Evolutionary conservation across 2,888 invertebrate species (phyloP).

Genomic region (Pharmacophagus antenor): DNA sequence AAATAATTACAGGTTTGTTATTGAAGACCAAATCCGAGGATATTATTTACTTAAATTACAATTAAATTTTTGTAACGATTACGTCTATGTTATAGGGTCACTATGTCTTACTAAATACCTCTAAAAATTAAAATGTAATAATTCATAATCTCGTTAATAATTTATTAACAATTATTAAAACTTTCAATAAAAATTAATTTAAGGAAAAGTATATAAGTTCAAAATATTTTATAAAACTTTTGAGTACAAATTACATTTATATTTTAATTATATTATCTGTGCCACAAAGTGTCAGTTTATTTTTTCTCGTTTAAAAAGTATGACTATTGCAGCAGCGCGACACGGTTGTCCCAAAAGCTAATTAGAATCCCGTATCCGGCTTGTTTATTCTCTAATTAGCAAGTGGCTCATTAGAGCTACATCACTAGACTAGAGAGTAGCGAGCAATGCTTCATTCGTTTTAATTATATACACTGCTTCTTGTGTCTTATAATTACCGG

Average conservation of each 20-base stretch:
- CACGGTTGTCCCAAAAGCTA: constrained; percentile 72
- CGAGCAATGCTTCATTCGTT: constrained; percentile 72
- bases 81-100: too few relatives aligned
- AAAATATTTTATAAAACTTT: neutral
- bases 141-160: constrained; percentile 1
- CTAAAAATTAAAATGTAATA: constrained; percentile 1
- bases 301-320: constrained; percentile 28
- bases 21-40: neutral
- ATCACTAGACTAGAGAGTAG: constrained; percentile 62
- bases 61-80: too few relatives aligned
- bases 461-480: constrained; percentile 75
- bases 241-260: neutral
- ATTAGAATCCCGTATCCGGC: constrained; percentile 75
- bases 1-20: constrained; percentile 3
- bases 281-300: constrained; percentile 18
- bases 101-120: neutral
- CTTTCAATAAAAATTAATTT: neutral
- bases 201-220: constrained; percentile 2
- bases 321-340: constrained; percentile 32
- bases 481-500: constrained; percentile 69
- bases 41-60: constrained; percentile 15
- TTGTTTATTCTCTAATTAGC: constrained; percentile 79
- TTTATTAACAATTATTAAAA: neutral
- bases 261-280: constrained; percentile 14
- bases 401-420: constrained; percentile 75